Base-by-base conservation (phyloP, 2,888 invertebrate genomes). In the Cryptocephalus primarius region DNA sequence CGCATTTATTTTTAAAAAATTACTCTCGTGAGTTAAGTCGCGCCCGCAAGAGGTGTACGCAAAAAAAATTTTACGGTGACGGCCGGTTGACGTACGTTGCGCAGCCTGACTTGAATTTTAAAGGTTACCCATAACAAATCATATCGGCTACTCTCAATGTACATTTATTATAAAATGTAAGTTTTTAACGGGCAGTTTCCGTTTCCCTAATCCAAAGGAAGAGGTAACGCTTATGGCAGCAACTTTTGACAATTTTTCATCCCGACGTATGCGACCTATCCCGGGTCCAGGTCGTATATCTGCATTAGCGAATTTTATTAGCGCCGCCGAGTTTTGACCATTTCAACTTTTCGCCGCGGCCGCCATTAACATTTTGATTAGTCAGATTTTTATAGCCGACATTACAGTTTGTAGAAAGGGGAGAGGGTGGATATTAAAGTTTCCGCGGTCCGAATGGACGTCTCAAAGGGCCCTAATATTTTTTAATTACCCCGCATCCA, bases 351-450 rank as follows among this genome's bases (percentile, higher is more conserved):
- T 39, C 42, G 46, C 47, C 44, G 42, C 44, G 40, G 14, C 34
- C 14, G 41, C 42, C 38, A 42, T 46, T 44, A 50, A 49, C 53
- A 56, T 58, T 58, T 58, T 59, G 58, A 59, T 58, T 59, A 59
- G 55, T 51, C 55, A 56, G 57, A 58, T 59, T 59, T 59, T 59
- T 58, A 59, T 53, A 52, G 49, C 48, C 48, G 47, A 13, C 49
- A 48, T 48, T 55, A 52, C 52, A 52, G 47, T 45, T 44, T 46
- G 47, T 53, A 52, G 55, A 56, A 51, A 48, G 50, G 55, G 50
- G 36, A 36, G 36, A 36, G 36, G 45, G 45, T 33, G 36, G 44
- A 36, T 48, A 48, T 49, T 44, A 43, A 51, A 52, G 48, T 44
- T 49, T 49, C 43, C 48, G 52, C 45, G 52, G 52, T 49, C 49